Percentiles rank a stretch among this genome's conserved stretches.
phyloP scores from a whole-genome alignment of 2,113 vertebrate genomes.

The Melanocharis versteri region DNA sequence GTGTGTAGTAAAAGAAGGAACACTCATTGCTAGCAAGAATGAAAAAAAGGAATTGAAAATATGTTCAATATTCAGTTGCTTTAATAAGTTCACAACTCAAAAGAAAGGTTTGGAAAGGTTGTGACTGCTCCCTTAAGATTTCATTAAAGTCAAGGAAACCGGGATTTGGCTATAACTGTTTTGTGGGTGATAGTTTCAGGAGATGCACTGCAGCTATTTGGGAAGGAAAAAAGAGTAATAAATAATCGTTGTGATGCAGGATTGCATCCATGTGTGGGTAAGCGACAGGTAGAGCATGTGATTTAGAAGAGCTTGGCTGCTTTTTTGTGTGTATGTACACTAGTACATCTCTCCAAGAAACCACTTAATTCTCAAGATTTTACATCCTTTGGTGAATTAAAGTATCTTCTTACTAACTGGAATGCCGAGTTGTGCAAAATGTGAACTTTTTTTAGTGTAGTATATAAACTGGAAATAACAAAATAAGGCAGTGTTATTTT shows the following conservation, averaged over 20 bases:
- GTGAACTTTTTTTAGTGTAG: not conserved
- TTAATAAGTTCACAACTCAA: not conserved
- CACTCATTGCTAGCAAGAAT: not conserved
- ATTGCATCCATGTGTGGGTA: not conserved
- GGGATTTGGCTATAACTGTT: not conserved
- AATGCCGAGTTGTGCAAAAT: not conserved
- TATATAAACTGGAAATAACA: constrained; percentile 27
- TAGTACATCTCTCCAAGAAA: not conserved
- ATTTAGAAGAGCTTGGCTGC: not conserved
- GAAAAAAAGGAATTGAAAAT: not conserved
- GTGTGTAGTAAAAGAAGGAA: not conserved
- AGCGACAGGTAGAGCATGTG: not conserved
- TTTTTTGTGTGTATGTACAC: not conserved
- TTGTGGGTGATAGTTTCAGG: not conserved
- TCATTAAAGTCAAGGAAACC: not conserved
- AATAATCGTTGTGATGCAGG: not conserved
- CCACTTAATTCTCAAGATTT: not conserved
- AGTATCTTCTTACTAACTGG: not conserved
- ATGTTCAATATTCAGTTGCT: not conserved
- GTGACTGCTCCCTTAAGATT: not conserved
- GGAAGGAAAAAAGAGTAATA: not conserved
- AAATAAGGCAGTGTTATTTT: constrained; percentile 46
- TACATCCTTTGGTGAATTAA: not conserved
- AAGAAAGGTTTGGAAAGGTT: not conserved
- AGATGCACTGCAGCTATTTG: not conserved